Evolutionary conservation across 2,888 invertebrate genomes (phyloP).

Genomic region (Sphaeridia pumilis): DNA sequence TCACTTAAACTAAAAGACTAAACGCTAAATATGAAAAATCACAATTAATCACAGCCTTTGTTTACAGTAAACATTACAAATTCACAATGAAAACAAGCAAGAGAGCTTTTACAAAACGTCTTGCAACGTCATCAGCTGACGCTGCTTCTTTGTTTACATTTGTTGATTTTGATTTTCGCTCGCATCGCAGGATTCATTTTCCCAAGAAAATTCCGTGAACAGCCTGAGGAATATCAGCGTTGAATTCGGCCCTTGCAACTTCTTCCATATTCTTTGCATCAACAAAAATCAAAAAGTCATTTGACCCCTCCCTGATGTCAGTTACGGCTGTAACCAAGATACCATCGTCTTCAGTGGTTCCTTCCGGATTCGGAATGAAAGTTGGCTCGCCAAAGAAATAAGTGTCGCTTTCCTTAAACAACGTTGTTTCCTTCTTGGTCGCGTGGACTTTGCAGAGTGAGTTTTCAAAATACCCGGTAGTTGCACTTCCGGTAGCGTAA

Average conservation of each 20-base stretch:
- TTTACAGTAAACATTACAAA: too few species aligned
- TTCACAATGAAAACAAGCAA: too few species aligned
- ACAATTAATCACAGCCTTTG: too few species aligned
- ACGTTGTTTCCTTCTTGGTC: constrained; percentile 12
- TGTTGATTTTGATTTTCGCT: too few species aligned
- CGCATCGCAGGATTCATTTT: too few species aligned
- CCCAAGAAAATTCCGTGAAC: constrained; percentile 37
- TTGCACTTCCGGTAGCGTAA: constrained; percentile 40
- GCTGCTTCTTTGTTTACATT: too few species aligned
- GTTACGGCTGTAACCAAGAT: constrained; percentile 38
- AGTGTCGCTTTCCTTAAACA: constrained; percentile 19
- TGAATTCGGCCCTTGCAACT: constrained; percentile 39
- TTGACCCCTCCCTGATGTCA: constrained; percentile 34
- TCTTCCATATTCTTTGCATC: constrained; percentile 41
- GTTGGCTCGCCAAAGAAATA: constrained; percentile 19
- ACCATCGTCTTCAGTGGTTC: constrained; percentile 44
- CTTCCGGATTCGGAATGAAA: constrained; percentile 29
- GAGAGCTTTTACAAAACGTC: too few species aligned
- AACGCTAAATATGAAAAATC: too few species aligned
- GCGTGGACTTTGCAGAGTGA: constrained; percentile 22
- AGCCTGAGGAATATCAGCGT: constrained; percentile 36
- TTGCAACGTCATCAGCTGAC: too few species aligned
- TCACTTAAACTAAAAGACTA: too few species aligned
- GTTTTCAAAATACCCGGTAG: constrained; percentile 17
- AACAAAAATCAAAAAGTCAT: constrained; percentile 38